A percentile compares a stretch with the other conserved stretches of the same genome.
phyloP scores from a whole-genome alignment of 1,140 invertebrate species.

The Dinothrombium tinctorium region DNA sequence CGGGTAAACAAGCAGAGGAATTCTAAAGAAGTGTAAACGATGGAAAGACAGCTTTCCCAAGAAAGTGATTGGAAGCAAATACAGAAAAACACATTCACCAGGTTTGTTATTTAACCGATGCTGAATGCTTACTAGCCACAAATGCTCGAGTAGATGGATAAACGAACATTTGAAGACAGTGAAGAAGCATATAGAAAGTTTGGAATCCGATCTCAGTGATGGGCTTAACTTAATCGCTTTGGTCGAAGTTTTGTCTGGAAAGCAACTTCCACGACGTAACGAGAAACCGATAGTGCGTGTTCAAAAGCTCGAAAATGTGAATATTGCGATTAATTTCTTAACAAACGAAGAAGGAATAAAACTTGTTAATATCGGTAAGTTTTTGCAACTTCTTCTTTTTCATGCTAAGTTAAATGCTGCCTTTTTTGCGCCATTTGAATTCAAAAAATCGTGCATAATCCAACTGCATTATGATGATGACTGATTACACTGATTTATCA shows the following conservation, averaged over 20 bases:
- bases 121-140: too few relatives aligned
- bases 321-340: constrained; percentile 64
- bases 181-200: constrained; percentile 46
- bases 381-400: too few relatives aligned
- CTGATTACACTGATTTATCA: too few relatives aligned
- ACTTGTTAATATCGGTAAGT: constrained; percentile 83
- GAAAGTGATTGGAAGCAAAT: constrained; percentile 81
- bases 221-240: constrained; percentile 53
- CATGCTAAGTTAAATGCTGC: too few relatives aligned
- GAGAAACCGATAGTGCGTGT: constrained; percentile 64
- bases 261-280: constrained; percentile 56
- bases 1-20: too few relatives aligned
- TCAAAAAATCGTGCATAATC: too few relatives aligned
- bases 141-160: too few relatives aligned
- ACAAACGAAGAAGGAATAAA: constrained; percentile 64
- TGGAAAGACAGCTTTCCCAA: constrained; percentile 61
- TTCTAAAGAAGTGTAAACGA: constrained; percentile 37
- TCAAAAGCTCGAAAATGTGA: constrained; percentile 75
- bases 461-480: too few relatives aligned
- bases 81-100: constrained; percentile 79
- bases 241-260: constrained; percentile 63
- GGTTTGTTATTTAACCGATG: too few relatives aligned
- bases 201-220: constrained; percentile 64
- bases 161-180: constrained; percentile 70
- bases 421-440: too few relatives aligned